A percentile compares a stretch with the other conserved stretches of the same genome.
These are phyloP conservation scores for Acanthoscelides obtectus DNA, from an alignment of 2,888 invertebrate genomes.

Conservation along the genomic window DNA sequence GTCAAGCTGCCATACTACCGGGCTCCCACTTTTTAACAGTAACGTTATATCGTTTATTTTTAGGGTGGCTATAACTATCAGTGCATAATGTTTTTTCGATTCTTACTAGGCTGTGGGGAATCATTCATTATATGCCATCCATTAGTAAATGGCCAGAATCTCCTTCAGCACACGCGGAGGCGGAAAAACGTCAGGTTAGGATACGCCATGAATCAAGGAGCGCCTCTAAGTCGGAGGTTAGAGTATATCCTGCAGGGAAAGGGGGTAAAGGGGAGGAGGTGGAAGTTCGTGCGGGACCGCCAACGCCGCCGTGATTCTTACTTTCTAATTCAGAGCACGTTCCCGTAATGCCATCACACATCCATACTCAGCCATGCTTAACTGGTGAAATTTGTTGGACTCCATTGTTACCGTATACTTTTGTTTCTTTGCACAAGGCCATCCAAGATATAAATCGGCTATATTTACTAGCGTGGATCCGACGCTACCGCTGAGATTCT, in stretches of 20 bases:
- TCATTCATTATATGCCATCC: too few relatives aligned
- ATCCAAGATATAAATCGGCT: slow-evolving; percentile 24
- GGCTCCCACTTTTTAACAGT: too few relatives aligned
- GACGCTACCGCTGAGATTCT: background rate
- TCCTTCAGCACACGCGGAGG: background rate
- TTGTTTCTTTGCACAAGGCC: slow-evolving; percentile 29
- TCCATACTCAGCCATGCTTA: slow-evolving; percentile 41
- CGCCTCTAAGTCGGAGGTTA: slow-evolving; percentile 22
- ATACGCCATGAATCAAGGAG: slow-evolving; percentile 23
- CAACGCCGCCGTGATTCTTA: slow-evolving; percentile 40
- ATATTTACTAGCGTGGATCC: slow-evolving; percentile 22
- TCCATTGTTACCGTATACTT: slow-evolving; percentile 31
- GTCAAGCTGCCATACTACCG: too few relatives aligned
- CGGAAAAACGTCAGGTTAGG: slow-evolving; percentile 22
- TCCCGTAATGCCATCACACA: slow-evolving; percentile 46
- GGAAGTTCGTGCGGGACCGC: background rate
- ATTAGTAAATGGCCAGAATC: background rate
- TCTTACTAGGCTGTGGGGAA: too few relatives aligned
- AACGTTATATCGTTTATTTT: too few relatives aligned
- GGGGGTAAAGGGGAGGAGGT: slow-evolving; percentile 20
- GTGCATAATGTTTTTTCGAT: too few relatives aligned
- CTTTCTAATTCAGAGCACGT: slow-evolving; percentile 47
- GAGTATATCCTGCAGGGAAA: slow-evolving; percentile 31
- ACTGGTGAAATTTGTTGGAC: slow-evolving; percentile 41
- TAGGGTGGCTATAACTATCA: too few relatives aligned